Evolutionary conservation across 2,888 invertebrate genomes (phyloP).

Genomic region (Nomada ruficornis): DNA sequence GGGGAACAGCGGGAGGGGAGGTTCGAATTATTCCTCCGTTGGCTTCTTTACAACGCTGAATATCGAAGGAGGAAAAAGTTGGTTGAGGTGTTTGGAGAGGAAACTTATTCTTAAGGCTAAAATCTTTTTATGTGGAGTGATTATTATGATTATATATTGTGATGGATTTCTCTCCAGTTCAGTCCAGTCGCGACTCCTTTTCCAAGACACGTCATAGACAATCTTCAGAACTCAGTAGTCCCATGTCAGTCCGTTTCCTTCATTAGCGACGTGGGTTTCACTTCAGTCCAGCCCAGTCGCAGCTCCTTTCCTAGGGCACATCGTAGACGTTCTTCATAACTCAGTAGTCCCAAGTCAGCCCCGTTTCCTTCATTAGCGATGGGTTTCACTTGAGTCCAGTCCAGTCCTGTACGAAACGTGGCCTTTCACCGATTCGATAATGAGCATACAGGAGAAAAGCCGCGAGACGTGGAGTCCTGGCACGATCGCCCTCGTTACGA

Average conservation of each 20-base stretch:
- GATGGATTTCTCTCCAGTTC: too few relatives aligned
- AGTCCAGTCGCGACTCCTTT: background rate
- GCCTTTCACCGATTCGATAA: conserved; percentile 54
- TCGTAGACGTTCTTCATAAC: background rate
- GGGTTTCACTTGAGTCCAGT: conserved; percentile 18
- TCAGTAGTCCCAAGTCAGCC: background rate
- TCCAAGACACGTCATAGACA: background rate
- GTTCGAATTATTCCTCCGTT: background rate
- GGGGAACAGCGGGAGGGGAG: background rate
- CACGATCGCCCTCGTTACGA: conserved; percentile 60
- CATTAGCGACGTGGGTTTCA: conserved; percentile 43
- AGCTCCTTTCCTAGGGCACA: background rate
- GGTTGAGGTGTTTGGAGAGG: too few relatives aligned
- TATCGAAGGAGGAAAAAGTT: too few relatives aligned
- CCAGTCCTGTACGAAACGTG: conserved; percentile 22
- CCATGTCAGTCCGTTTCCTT: conserved; percentile 9
- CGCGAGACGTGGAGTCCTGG: conserved; percentile 18
- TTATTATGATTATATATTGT: background rate
- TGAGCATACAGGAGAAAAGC: conserved; percentile 40
- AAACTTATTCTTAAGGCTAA: too few relatives aligned
- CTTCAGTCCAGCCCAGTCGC: background rate
- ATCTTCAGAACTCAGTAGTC: background rate
- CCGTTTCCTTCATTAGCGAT: conserved; percentile 39
- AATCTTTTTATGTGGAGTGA: too few relatives aligned
- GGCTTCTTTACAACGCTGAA: conserved; percentile 8